Evolutionary conservation across 2,797 vertebrate genomes (phyloP).

Genomic region (Urophycis tenuis): DNA sequence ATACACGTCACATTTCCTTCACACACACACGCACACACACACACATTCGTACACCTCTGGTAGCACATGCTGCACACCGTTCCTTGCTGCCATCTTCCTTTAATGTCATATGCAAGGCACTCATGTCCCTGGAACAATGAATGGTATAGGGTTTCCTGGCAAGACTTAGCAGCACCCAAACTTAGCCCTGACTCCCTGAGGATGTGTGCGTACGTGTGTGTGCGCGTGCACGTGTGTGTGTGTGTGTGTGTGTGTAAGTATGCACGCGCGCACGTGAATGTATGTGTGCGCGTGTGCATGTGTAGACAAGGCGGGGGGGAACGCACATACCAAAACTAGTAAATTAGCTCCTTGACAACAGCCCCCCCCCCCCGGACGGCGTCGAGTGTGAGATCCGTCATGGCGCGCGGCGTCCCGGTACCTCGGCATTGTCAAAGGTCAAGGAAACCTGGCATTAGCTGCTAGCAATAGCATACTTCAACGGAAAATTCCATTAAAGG

Average conservation of each 20-base stretch:
- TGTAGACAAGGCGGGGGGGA: slow-evolving; percentile 11
- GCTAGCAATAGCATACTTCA: no score
- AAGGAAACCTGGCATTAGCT: neutral
- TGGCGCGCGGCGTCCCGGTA: slow-evolving; percentile 25
- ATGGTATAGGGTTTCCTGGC: slow-evolving; percentile 66
- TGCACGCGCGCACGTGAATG: neutral
- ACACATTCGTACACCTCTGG: neutral
- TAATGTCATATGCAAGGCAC: slow-evolving; percentile 71
- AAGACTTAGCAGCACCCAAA: slow-evolving; percentile 74
- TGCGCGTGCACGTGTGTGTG: slow-evolving; percentile 22
- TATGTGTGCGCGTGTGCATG: neutral
- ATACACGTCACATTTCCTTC: neutral
- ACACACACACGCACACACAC: neutral
- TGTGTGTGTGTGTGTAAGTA: slow-evolving; percentile 24
- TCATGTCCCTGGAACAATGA: slow-evolving; percentile 67
- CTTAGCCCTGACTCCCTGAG: slow-evolving; percentile 69
- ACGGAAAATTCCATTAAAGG: no score
- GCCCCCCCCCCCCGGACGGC: slow-evolving; percentile 40
- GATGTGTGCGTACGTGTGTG: slow-evolving; percentile 55
- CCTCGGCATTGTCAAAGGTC: neutral
- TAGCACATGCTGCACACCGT: neutral
- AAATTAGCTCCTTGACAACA: slow-evolving; percentile 49
- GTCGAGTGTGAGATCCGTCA: slow-evolving; percentile 35
- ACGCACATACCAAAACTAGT: slow-evolving; percentile 42
- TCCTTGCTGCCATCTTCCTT: slow-evolving; percentile 45